Evolutionary conservation across 2,113 vertebrate genomes (phyloP).

Genomic region (Cheilinus undulatus): DNA sequence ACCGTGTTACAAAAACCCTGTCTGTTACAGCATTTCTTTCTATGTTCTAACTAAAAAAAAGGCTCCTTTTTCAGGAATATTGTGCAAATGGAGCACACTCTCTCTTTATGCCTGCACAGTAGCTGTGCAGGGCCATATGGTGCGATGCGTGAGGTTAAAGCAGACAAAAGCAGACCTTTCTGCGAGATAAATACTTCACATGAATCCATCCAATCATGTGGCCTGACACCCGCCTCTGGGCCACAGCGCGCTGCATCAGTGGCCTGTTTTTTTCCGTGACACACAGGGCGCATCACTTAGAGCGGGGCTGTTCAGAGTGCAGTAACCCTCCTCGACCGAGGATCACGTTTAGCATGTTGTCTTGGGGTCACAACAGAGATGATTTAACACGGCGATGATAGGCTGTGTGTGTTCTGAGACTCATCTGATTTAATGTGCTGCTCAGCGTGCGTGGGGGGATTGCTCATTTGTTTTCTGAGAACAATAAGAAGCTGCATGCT

Average conservation of each 20-base stretch:
- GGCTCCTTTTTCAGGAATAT: background rate
- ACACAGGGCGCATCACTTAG: conserved; percentile 61
- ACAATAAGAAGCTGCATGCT: conserved; percentile 40
- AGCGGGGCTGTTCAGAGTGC: conserved; percentile 46
- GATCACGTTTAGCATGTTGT: conserved; percentile 51
- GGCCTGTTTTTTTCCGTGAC: conserved; percentile 80
- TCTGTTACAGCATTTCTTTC: background rate
- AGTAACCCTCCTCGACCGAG: conserved; percentile 25
- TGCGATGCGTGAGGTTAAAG: conserved; percentile 48
- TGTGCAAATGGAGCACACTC: background rate
- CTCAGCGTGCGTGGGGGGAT: conserved; percentile 27
- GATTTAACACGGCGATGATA: conserved; percentile 46
- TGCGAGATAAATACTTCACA: conserved; percentile 66
- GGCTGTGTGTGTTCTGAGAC: conserved; percentile 38
- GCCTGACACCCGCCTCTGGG: conserved; percentile 65
- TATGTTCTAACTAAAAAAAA: too few species aligned
- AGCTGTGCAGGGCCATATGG: conserved; percentile 28
- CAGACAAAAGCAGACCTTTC: conserved; percentile 61
- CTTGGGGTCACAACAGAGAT: conserved; percentile 41
- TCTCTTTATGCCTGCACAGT: conserved; percentile 12
- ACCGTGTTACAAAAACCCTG: conserved; percentile 11
- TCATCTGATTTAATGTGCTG: conserved; percentile 49
- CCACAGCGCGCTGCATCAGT: conserved; percentile 64
- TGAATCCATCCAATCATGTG: conserved; percentile 75
- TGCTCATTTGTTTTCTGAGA: conserved; percentile 49